Evolutionary conservation across 2,888 invertebrate genomes (phyloP), one percentile per base, ranked within the genome.

Genomic region (Apodemia zela): DNA sequence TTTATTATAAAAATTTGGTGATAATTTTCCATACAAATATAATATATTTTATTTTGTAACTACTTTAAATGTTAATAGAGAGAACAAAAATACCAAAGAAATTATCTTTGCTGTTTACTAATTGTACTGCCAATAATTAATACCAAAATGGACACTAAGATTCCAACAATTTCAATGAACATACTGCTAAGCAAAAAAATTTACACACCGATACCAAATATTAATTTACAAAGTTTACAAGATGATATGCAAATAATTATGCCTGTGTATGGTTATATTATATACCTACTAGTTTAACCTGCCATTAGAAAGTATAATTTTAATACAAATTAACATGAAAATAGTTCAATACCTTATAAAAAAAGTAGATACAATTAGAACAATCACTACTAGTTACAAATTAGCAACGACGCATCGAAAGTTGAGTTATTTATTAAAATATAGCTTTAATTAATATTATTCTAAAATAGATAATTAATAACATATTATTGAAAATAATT

Each of bases 391-490:
- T 58, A 58, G 29, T n/a, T 45, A 62, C 17, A 54, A 35, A 29
- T 29, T 38, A 38, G 38, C 15, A 64, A 66, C 61, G 61, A 64
- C 63, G 49, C 72, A 71, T 70, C 72, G 69, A 72, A 38, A 67
- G n/a, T 59, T 65, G 62, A 63, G 64, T 66, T 68, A 54, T 66
- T 65, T 66, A 60, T 75, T 63, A 64, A 63, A 66, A 67, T 33
- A 64, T 68, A 67, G 66, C 67, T 69, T 67, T 69, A 70, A 69
- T 62, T 62, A 73, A 77, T 74, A 74, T 75, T 70, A 78, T 78
- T 80, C 73, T 81, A 78, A 76, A 83, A 77, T 81, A 78, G 66
- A 67, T 71, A 66, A 68, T 67, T 67, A 66, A 13, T 38, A 38
- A 38, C 38, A 38, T 38, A 72, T 35, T 65, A 63, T 54, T 63